Conservation (phyloP, 1,140 invertebrate genomes). For the Condylostylus longicornis region DNA sequence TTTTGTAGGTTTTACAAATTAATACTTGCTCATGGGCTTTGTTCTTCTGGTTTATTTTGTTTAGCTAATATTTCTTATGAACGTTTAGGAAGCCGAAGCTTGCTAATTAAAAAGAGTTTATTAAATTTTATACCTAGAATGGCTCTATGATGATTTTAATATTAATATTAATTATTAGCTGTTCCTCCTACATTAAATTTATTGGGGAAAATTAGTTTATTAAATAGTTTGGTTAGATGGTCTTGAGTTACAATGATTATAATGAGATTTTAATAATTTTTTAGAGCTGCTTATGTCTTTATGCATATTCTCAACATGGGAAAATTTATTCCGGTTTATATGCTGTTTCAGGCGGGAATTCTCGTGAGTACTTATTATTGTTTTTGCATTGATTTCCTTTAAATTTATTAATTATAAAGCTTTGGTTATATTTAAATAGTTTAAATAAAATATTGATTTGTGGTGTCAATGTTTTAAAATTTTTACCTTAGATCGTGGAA, state of each 20-base stretch:
- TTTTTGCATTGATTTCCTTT: slow-evolving; percentile 43
- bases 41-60: slow-evolving; percentile 53
- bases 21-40: slow-evolving; percentile 49
- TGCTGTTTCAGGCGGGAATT: slow-evolving; percentile 23
- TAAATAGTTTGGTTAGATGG: slow-evolving; percentile 38
- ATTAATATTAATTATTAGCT: slow-evolving; percentile 35
- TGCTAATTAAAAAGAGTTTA: slow-evolving; percentile 33
- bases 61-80: slow-evolving; percentile 49
- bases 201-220: slow-evolving; percentile 40
- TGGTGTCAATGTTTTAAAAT: slow-evolving; percentile 37
- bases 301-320: slow-evolving; percentile 41
- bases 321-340: slow-evolving; percentile 27
- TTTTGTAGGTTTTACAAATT: slow-evolving; percentile 36
- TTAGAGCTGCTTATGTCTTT: slow-evolving; percentile 35
- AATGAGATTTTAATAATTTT: slow-evolving; percentile 35
- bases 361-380: slow-evolving; percentile 42
- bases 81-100: slow-evolving; percentile 28
- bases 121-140: slow-evolving; percentile 33
- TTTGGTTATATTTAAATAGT: slow-evolving; percentile 42
- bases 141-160: slow-evolving; percentile 44
- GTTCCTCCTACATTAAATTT: slow-evolving; percentile 32
- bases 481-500: slow-evolving; percentile 32
- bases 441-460: slow-evolving; percentile 45
- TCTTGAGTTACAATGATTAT: slow-evolving; percentile 33
- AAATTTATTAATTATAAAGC: slow-evolving; percentile 41